Percentiles rank a stretch among this genome's conserved stretches.
phyloP scores from a whole-genome alignment of 2,888 invertebrate genomes.

The Lithophane leautieri region DNA sequence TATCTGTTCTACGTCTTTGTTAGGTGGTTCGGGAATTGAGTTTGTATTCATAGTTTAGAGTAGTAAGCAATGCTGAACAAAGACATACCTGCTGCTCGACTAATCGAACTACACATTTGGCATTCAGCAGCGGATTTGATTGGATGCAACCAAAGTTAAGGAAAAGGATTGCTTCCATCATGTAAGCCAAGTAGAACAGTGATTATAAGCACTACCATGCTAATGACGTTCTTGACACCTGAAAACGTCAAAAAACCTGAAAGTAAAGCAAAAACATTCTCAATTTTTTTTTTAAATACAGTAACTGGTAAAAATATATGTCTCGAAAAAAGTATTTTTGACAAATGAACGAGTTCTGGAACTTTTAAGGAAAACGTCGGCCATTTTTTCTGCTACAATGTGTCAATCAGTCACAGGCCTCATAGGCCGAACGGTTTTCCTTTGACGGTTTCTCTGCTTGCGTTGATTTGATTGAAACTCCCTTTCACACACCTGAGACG shows the following conservation, averaged over 20 bases:
- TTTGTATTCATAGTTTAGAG: conserved; percentile 55
- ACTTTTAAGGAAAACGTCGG: conserved; percentile 77
- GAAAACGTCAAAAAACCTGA: conserved; percentile 10
- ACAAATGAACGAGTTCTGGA: conserved; percentile 77
- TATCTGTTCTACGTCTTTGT: conserved; percentile 60
- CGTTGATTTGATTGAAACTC: conserved; percentile 89
- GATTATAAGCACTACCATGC: too few relatives aligned
- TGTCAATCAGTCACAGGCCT: conserved; percentile 85
- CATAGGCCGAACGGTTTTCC: conserved; percentile 76
- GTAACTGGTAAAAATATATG: conserved; percentile 40
- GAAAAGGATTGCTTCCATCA: too few relatives aligned
- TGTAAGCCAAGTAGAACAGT: not conserved
- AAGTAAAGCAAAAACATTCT: too few relatives aligned
- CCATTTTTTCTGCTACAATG: conserved; percentile 82
- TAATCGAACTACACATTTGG: conserved; percentile 4
- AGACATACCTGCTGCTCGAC: not conserved
- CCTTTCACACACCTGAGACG: conserved; percentile 84
- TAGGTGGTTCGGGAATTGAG: conserved; percentile 54
- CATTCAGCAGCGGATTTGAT: not conserved
- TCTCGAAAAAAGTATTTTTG: conserved; percentile 62
- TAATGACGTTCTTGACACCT: not conserved
- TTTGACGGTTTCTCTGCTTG: conserved; percentile 78
- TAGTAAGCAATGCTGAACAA: conserved; percentile 38
- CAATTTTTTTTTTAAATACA: conserved; percentile 56
- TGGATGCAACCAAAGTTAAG: too few relatives aligned